A percentile compares a stretch with the other conserved stretches of the same genome.
Evolutionary conservation across 2,888 invertebrate genomes (phyloP).

Genomic region (Acleris laterana): DNA sequence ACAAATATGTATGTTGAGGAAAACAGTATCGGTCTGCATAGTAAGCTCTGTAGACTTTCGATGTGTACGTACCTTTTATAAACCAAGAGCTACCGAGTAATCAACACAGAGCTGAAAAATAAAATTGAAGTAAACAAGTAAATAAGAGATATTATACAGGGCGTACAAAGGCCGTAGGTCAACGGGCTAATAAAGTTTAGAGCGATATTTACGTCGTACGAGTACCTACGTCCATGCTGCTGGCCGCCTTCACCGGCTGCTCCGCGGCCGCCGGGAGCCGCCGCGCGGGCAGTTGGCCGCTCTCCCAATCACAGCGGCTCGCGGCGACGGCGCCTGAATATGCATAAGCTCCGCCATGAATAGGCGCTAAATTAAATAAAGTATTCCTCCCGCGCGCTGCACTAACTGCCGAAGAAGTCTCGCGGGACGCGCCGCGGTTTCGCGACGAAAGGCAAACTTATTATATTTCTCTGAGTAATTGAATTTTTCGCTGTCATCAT

Average conservation of each 20-base stretch:
- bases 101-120: too few relatives aligned
- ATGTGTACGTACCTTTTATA: background rate
- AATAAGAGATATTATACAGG: background rate
- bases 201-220: conserved; percentile 5
- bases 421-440: background rate
- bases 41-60: background rate
- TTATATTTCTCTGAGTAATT: conserved; percentile 34
- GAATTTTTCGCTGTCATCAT: conserved; percentile 35
- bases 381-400: conserved; percentile 30
- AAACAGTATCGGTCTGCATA: too few relatives aligned
- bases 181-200: conserved; percentile 15
- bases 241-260: background rate
- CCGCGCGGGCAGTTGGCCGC: conserved; percentile 1
- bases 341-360: conserved; percentile 23
- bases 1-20: too few relatives aligned
- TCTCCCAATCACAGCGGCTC: conserved; percentile 7
- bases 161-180: background rate
- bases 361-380: conserved; percentile 32
- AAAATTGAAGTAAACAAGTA: too few relatives aligned
- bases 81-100: too few relatives aligned
- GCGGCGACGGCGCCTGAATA: conserved; percentile 29
- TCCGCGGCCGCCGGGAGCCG: background rate
- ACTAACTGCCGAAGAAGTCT: conserved; percentile 15
- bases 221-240: background rate
- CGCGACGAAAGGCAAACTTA: conserved; percentile 11